A percentile compares a stretch with the other conserved stretches of the same genome.
These are phyloP conservation scores for Zosterops lateralis DNA, from an alignment of 2,113 vertebrate genomes.

Conservation along the genomic window DNA sequence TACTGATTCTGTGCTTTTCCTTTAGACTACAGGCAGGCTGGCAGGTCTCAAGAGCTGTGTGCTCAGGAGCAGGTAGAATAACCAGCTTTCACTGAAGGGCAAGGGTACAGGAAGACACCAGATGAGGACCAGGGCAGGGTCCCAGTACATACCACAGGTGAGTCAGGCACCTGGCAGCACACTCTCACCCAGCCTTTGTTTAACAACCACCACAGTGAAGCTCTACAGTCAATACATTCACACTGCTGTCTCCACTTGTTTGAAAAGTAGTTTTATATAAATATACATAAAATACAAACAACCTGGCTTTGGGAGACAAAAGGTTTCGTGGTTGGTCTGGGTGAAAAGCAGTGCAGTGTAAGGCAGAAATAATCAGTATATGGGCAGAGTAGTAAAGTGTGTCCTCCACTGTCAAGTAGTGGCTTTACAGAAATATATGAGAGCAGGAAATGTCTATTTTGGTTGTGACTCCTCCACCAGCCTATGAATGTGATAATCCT, in stretches of 20 bases:
- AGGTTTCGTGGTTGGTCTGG: not conserved
- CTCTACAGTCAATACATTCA: not conserved
- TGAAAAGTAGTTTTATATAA: not conserved
- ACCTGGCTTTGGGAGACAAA: not conserved
- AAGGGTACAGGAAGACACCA: not conserved
- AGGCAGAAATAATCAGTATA: not conserved
- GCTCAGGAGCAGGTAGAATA: accelerated
- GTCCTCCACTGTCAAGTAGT: not conserved
- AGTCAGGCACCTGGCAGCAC: not conserved
- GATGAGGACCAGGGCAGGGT: not conserved
- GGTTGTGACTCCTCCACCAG: not conserved
- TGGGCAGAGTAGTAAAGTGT: not conserved
- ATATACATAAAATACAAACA: not conserved
- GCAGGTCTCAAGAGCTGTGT: not conserved
- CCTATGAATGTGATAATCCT: not conserved
- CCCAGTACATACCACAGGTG: not conserved
- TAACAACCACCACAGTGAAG: not conserved
- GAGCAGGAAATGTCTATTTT: not conserved
- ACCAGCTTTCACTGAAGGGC: not conserved
- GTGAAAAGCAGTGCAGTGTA: accelerated
- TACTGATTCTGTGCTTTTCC: not conserved
- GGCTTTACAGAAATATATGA: not conserved
- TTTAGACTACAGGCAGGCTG: not conserved
- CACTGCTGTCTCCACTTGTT: not conserved
- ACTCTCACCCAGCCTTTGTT: not conserved